Evolutionary conservation across 2,797 vertebrate genomes (phyloP).

Genomic region (Anabas testudineus): DNA sequence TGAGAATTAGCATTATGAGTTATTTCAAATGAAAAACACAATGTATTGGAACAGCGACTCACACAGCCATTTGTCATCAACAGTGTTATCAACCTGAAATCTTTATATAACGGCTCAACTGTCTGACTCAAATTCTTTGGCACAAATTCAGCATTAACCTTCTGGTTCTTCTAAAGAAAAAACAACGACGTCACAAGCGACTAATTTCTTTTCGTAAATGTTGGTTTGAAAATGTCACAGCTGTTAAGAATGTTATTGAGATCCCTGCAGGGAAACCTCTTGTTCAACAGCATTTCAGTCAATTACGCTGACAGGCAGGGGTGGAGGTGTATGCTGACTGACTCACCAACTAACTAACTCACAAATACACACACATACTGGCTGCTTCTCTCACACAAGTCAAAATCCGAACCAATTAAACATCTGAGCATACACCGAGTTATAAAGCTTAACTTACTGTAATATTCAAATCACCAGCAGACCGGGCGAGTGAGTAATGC

Average conservation of each 20-base stretch:
- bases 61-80: neutral
- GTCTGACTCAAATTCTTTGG: neutral
- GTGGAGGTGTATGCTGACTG: neutral
- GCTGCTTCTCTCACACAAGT: too few species aligned
- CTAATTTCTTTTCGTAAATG: neutral
- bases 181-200: too few species aligned
- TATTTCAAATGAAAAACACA: neutral
- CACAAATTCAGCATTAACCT: neutral
- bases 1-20: neutral
- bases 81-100: neutral
- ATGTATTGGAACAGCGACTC: neutral
- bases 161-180: neutral
- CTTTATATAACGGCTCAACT: neutral
- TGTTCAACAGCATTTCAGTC: neutral
- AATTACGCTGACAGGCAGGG: constrained; percentile 19
- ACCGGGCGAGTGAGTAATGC: neutral
- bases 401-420: too few species aligned
- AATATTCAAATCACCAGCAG: neutral
- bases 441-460: neutral
- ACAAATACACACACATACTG: constrained; percentile 9
- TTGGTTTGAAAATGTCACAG: constrained; percentile 2
- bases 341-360: neutral
- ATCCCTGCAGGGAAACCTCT: neutral
- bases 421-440: neutral
- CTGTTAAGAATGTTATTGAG: neutral